Percentiles rank a stretch among this genome's conserved stretches.
Evolutionary conservation across 2,113 vertebrate species (phyloP).

Genomic region (Aptenodytes forsteri): DNA sequence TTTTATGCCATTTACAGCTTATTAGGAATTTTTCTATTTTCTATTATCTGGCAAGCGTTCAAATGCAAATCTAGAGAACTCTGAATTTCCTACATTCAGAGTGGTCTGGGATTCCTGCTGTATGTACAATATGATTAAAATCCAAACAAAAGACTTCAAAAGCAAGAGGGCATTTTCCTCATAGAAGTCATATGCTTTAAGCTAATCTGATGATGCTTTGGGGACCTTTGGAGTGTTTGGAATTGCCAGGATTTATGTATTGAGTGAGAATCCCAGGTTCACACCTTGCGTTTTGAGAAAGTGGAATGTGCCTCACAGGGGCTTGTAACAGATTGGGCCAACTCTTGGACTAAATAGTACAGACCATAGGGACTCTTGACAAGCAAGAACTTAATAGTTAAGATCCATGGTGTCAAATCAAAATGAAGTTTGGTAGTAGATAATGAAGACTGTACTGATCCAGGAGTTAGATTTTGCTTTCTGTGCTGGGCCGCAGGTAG

Average conservation of each 20-base stretch:
- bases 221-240: not conserved
- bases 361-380: not conserved
- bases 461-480: not conserved
- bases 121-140: not conserved
- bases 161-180: not conserved
- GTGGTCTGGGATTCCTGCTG: not conserved
- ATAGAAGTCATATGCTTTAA: not conserved
- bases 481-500: not conserved
- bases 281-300: not conserved
- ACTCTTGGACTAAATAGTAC: not conserved
- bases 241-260: not conserved
- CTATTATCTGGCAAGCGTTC: not conserved
- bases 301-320: not conserved
- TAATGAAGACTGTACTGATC: not conserved
- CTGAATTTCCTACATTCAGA: not conserved
- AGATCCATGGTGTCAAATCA: not conserved
- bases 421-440: not conserved
- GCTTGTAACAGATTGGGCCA: not conserved
- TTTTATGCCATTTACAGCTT: not conserved
- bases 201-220: not conserved
- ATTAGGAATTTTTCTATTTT: not conserved
- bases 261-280: not conserved
- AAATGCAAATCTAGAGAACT: not conserved
- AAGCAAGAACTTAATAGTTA: not conserved
- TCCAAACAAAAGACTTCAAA: not conserved